Base-by-base conservation (phyloP, 2,888 invertebrate genomes). In the Graphium colonna region DNA sequence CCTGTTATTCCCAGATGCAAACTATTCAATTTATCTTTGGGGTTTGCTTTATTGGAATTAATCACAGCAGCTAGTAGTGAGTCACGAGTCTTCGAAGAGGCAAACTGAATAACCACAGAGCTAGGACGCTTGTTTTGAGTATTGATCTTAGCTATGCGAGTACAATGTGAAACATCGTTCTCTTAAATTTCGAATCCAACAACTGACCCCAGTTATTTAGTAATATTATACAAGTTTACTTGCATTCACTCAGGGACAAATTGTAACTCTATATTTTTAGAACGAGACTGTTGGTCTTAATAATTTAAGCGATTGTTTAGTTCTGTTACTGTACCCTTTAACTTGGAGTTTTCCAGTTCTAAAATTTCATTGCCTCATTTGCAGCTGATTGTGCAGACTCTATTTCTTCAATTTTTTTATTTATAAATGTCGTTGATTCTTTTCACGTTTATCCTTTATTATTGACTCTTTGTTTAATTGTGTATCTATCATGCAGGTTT, bases 181-280 rank as follows among this genome's bases (percentile, higher is more conserved):
- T 47, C 51, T 1, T 17, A 16, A 3, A 57, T 15, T 1, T 38
- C 39, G 28, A 38, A 48, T 0, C 42, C 43, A 9, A 57, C 41
- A 1, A 51, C 38, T 3, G 31, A 44, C 0, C 13, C 45, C 13
- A 57, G 16, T 40, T 57, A 47, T 9, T 40, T 33, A 1, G 51
- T 26, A n/a, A 48, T 44, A 1, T 9, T 36, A 2, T 54, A 10
- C 0, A 57, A 17, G 17, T 57, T 57, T 39, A 54, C 53, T 9
- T 38, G 13, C n/a, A 18, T 15, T 12, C 43, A 18, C 16, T 57
- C 57, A 0, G 57, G 57, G 7, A 56, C 10, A 10, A 52, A 39
- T 40, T 49, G 49, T 10, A 55, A 33, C 26, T 52, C 51, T 0
- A 54, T 10, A 33, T 51, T 56, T 13, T 42, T 45, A 16, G 48